Evolutionary conservation across 2,888 invertebrate species (phyloP).

Genomic region (Boloria selene): DNA sequence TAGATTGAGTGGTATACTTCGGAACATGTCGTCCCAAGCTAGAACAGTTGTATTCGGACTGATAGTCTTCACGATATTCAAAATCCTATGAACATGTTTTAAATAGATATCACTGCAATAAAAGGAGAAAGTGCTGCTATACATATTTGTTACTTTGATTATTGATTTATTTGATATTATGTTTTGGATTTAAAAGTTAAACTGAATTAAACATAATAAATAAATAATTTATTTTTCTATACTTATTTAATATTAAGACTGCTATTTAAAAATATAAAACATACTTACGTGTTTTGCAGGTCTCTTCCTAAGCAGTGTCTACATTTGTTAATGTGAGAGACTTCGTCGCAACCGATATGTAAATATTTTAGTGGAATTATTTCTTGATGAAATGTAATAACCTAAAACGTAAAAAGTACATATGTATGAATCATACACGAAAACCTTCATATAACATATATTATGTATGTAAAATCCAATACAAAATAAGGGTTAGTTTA

Average conservation of each 20-base stretch:
- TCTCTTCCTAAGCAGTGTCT: constrained; percentile 66
- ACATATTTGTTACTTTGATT: too few relatives aligned
- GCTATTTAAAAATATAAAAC: not conserved
- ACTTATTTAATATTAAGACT: too few relatives aligned
- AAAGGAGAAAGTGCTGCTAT: constrained; percentile 7
- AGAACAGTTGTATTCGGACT: constrained; percentile 82
- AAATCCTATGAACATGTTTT: constrained; percentile 82
- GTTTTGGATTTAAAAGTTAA: too few relatives aligned
- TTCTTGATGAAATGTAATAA: constrained; percentile 60
- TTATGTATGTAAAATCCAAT: too few relatives aligned
- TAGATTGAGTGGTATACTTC: constrained; percentile 75
- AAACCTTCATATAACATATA: too few relatives aligned
- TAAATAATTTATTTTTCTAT: too few relatives aligned
- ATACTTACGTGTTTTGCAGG: constrained; percentile 52
- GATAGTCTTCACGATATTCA: constrained; percentile 67
- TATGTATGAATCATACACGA: too few relatives aligned
- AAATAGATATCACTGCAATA: constrained; percentile 82
- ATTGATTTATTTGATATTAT: too few relatives aligned
- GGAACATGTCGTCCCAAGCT: constrained; percentile 93
- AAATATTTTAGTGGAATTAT: constrained; percentile 67
- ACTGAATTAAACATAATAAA: too few relatives aligned
- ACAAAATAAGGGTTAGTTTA: too few relatives aligned
- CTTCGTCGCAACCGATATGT: constrained; percentile 93
- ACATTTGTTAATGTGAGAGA: constrained; percentile 87
- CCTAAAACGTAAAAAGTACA: constrained; percentile 49